Conservation (phyloP, 2,113 vertebrate species). For the Butastur rufipennis region DNA sequence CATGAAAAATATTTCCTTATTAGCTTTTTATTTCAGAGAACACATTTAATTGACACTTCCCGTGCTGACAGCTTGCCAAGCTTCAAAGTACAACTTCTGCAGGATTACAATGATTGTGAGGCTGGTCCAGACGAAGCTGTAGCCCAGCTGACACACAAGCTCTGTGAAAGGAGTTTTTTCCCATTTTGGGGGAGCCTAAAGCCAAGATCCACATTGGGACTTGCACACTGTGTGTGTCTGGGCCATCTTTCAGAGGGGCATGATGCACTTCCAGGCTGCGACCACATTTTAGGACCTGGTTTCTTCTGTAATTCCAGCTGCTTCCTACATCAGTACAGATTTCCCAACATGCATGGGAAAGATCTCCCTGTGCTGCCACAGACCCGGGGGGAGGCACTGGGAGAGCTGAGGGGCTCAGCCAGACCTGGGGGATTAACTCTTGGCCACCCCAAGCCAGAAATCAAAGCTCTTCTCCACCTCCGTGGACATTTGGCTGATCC, state of each 20-base stretch:
- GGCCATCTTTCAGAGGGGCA: neutral
- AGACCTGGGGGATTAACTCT: neutral
- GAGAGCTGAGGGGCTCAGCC: neutral
- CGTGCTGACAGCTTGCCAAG: neutral
- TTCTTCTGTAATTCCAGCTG: neutral
- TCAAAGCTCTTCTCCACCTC: neutral
- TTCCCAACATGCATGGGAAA: neutral
- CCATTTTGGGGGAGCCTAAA: neutral
- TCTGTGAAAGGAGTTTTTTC: neutral
- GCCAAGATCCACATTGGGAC: neutral
- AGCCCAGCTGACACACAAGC: neutral
- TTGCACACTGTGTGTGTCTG: accelerated
- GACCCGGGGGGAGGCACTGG: neutral
- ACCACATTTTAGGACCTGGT: neutral
- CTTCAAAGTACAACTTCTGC: neutral
- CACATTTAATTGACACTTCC: neutral
- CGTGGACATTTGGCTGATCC: neutral
- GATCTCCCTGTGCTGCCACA: neutral
- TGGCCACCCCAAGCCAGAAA: neutral
- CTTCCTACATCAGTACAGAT: neutral
- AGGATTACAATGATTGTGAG: neutral
- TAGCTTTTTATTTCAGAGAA: slow-evolving; percentile 16
- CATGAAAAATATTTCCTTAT: neutral
- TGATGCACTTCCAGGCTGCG: neutral
- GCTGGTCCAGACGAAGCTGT: neutral